Evolutionary conservation across 2,888 invertebrate species (phyloP).

Genomic region (Calameuta idolon): DNA sequence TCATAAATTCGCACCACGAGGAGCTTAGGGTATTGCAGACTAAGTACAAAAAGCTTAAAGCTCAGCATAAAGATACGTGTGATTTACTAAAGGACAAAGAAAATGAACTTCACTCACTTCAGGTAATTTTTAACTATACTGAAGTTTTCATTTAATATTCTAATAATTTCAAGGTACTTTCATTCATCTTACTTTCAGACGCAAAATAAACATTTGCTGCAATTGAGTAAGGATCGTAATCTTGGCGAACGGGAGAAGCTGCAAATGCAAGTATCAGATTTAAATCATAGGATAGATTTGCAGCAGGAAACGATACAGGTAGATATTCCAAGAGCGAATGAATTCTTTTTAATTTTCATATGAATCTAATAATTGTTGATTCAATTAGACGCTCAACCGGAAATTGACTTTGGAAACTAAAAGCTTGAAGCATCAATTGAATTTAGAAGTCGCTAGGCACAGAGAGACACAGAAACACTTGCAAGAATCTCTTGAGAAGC

Average conservation of each 20-base stretch:
- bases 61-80: constrained; percentile 73
- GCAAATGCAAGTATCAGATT: constrained; percentile 70
- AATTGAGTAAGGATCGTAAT: constrained; percentile 79
- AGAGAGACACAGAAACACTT: constrained; percentile 78
- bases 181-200: constrained; percentile 59
- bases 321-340: constrained; percentile 15
- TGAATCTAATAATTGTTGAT: constrained; percentile 48
- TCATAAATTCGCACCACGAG: constrained; percentile 82
- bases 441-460: constrained; percentile 76
- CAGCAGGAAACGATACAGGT: constrained; percentile 67
- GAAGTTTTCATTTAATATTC: background rate
- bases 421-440: constrained; percentile 78
- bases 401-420: constrained; percentile 80
- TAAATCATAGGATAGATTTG: constrained; percentile 61
- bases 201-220: constrained; percentile 78
- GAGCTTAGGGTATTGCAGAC: constrained; percentile 80
- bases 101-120: constrained; percentile 74
- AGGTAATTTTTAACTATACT: constrained; percentile 46
- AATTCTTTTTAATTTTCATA: background rate
- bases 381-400: constrained; percentile 73
- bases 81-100: constrained; percentile 78
- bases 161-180: background rate
- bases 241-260: constrained; percentile 82
- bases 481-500: constrained; percentile 73
- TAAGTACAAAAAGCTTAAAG: constrained; percentile 77